Conservation (phyloP, 2,888 invertebrate genomes). For the Lasiommata megera region DNA sequence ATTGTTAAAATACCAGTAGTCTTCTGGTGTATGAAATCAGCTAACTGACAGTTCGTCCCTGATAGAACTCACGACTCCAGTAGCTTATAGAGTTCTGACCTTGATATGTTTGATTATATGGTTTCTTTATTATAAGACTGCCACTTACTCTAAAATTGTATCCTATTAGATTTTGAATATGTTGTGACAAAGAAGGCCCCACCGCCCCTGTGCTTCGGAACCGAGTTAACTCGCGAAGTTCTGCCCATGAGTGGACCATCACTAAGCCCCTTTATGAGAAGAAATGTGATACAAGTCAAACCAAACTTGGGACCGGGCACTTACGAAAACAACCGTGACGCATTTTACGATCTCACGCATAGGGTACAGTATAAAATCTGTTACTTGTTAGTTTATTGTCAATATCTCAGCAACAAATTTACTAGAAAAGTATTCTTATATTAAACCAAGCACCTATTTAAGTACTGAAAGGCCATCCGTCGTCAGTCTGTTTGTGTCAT, state of each 20-base stretch:
- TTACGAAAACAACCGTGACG: slow-evolving; percentile 53
- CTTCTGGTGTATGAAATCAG: no score
- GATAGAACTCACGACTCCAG: no score
- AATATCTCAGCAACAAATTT: no score
- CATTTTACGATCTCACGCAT: slow-evolving; percentile 58
- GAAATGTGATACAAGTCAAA: slow-evolving; percentile 48
- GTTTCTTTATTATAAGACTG: not conserved
- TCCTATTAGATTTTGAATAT: slow-evolving; percentile 70
- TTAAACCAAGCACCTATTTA: no score
- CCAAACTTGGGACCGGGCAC: slow-evolving; percentile 57
- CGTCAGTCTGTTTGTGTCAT: no score
- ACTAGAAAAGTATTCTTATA: no score
- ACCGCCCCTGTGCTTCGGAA: slow-evolving; percentile 76
- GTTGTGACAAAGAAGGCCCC: slow-evolving; percentile 72
- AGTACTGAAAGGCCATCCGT: no score
- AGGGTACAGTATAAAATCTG: slow-evolving; percentile 44
- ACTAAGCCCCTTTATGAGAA: slow-evolving; percentile 73
- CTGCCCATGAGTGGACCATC: slow-evolving; percentile 65
- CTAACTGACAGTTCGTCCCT: no score
- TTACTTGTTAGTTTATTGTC: no score
- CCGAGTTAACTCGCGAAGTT: slow-evolving; percentile 65
- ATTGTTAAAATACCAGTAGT: no score
- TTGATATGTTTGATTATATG: no score
- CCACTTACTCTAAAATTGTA: not conserved
- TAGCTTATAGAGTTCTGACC: no score